phyloP scores from a whole-genome alignment of 2,113 vertebrate genomes.

The Mesoclemmys tuberculata region DNA sequence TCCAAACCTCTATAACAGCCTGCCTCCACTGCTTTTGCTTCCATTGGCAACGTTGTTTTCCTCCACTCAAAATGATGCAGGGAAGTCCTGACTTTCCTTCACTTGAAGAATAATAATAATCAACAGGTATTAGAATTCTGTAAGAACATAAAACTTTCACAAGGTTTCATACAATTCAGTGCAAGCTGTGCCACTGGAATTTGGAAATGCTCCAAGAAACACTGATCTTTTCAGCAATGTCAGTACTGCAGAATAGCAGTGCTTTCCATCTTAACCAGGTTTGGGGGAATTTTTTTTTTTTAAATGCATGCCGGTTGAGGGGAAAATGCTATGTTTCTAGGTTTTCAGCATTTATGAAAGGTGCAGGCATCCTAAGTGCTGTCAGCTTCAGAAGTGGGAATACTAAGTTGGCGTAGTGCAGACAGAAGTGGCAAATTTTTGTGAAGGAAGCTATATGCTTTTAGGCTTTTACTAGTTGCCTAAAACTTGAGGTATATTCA shows the following conservation, averaged over 20 bases:
- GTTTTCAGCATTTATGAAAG: background rate
- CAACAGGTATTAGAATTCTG: background rate
- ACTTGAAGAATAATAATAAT: background rate
- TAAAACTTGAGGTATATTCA: background rate
- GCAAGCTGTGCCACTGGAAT: background rate
- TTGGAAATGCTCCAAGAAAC: background rate
- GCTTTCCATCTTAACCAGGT: background rate
- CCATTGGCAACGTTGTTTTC: background rate
- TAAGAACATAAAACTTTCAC: background rate
- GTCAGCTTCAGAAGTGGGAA: background rate
- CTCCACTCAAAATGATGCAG: background rate
- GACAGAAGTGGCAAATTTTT: background rate
- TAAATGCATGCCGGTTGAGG: background rate
- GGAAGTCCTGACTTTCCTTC: background rate
- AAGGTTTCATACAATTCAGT: background rate
- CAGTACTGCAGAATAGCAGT: background rate
- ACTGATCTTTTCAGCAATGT: background rate
- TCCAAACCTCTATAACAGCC: background rate
- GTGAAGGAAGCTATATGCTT: background rate
- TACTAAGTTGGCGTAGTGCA: background rate
- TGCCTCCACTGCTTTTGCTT: background rate
- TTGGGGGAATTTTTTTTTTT: background rate
- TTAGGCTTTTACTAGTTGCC: background rate
- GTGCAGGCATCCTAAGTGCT: background rate
- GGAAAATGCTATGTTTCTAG: background rate